Percentiles rank a stretch among this genome's conserved stretches.
Conservation (phyloP, 64 coral and sea anemone species). For the Platygyra sinensis region DNA sequence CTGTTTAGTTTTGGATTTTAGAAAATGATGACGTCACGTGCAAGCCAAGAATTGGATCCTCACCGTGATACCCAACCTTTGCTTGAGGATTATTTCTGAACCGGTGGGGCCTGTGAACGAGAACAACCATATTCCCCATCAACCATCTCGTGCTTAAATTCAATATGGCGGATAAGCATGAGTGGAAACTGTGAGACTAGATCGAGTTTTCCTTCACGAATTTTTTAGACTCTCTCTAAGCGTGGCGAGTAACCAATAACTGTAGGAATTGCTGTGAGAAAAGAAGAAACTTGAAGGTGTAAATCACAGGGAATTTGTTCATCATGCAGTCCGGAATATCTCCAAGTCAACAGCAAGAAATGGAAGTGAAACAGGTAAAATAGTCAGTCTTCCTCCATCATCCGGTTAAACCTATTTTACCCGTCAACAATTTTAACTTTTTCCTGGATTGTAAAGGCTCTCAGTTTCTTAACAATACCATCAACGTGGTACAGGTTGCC, state of each 20-base stretch:
- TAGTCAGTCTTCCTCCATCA: too few relatives aligned
- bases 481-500: too few relatives aligned
- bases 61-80: too few relatives aligned
- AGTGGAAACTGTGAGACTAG: too few relatives aligned
- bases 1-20: too few relatives aligned
- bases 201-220: not conserved
- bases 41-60: too few relatives aligned
- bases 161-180: conserved; percentile 22
- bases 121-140: not conserved
- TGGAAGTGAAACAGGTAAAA: conserved; percentile 48
- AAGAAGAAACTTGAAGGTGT: not conserved
- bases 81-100: too few relatives aligned
- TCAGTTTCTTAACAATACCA: too few relatives aligned
- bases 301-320: not conserved
- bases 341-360: conserved; percentile 28
- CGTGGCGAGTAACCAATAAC: not conserved
- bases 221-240: not conserved
- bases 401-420: not conserved
- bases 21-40: too few relatives aligned
- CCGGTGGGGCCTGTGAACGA: not conserved
- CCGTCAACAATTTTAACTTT: not conserved
- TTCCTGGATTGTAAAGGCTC: not conserved
- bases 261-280: not conserved
- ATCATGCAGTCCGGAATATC: not conserved
- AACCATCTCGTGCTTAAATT: not conserved